Conservation (phyloP, 2,113 vertebrate genomes). For the Rhea americana region DNA sequence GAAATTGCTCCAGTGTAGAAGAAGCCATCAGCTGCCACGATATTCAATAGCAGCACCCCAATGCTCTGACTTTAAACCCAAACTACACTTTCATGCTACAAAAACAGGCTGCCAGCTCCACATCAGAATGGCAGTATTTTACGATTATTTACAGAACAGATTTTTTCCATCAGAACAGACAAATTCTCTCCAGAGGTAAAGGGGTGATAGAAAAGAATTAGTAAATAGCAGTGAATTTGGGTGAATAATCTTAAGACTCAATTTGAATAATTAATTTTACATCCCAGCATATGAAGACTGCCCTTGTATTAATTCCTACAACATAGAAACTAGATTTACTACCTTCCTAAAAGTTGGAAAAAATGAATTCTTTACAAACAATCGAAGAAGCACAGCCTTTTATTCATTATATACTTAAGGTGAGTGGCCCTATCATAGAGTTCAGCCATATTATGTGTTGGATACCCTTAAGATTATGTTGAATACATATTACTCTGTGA, state of each 20-base stretch:
- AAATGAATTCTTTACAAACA: neutral
- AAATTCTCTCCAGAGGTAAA: neutral
- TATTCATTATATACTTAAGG: neutral
- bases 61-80: neutral
- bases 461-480: neutral
- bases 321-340: neutral
- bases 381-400: neutral
- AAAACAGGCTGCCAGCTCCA: fast-evolving
- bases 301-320: neutral
- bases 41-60: neutral
- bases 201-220: neutral
- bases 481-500: neutral
- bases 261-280: neutral
- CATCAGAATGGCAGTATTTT: neutral
- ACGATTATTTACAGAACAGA: neutral
- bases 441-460: neutral
- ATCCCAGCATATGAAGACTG: neutral
- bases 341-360: neutral
- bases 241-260: fast-evolving
- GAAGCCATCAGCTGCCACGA: neutral
- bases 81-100: neutral
- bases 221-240: neutral
- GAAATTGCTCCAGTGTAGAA: fast-evolving
- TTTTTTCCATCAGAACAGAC: neutral
- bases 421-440: fast-evolving